Evolutionary conservation across 2,888 invertebrate species (phyloP).

Genomic region (Agrypnus murinus): DNA sequence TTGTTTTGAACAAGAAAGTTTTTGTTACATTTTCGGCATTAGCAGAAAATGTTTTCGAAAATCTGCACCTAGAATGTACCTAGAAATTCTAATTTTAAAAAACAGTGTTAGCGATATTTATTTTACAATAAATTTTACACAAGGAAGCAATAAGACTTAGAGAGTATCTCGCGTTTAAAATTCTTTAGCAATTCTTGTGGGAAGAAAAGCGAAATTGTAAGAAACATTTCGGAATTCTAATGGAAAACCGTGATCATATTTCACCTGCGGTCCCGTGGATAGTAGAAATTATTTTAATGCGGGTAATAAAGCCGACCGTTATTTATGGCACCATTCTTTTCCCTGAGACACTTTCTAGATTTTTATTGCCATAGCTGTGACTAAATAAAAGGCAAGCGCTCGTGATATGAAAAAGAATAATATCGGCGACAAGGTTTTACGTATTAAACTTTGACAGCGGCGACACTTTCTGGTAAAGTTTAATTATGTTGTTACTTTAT

Average conservation of each 20-base stretch:
- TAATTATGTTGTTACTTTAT: no score
- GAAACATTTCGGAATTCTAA: slow-evolving; percentile 66
- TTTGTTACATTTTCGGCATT: background rate
- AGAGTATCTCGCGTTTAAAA: slow-evolving; percentile 59
- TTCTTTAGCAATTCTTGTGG: slow-evolving; percentile 56
- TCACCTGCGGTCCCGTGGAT: slow-evolving; percentile 66
- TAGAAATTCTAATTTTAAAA: background rate
- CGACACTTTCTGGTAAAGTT: no score
- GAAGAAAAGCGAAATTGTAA: slow-evolving; percentile 60
- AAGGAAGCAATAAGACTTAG: background rate
- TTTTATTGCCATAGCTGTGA: slow-evolving; percentile 57
- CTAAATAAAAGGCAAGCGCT: slow-evolving; percentile 41
- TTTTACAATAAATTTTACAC: slow-evolving; percentile 35
- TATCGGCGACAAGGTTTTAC: background rate
- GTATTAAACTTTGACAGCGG: no score
- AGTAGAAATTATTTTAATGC: slow-evolving; percentile 68
- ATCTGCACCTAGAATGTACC: background rate
- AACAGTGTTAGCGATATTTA: slow-evolving; percentile 31
- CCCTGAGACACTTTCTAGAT: slow-evolving; percentile 58
- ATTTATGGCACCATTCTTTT: slow-evolving; percentile 65
- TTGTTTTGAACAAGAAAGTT: slow-evolving; percentile 14
- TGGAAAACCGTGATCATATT: slow-evolving; percentile 67
- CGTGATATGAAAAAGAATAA: slow-evolving; percentile 36
- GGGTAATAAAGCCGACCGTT: slow-evolving; percentile 65
- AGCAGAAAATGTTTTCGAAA: background rate